phyloP scores from a whole-genome alignment of 2,113 vertebrate species.

The Stercorarius parasiticus region DNA sequence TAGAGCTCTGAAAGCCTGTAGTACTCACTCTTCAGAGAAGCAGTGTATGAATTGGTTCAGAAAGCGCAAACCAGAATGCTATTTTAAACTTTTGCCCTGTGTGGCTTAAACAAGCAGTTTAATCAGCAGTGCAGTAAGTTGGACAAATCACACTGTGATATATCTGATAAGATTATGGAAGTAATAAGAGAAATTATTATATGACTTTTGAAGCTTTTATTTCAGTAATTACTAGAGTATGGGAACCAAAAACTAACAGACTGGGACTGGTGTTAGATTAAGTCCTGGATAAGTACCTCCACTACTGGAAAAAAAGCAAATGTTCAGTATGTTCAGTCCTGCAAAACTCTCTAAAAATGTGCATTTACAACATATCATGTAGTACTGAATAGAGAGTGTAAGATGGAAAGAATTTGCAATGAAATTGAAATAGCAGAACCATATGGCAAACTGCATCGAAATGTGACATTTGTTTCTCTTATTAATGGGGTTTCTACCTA shows the following conservation, averaged over 20 bases:
- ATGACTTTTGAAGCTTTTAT: background rate
- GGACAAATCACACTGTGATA: background rate
- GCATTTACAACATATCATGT: background rate
- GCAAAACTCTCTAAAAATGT: conserved; percentile 1
- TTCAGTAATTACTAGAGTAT: background rate
- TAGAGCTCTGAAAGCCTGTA: background rate
- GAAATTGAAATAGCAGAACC: conserved; percentile 44
- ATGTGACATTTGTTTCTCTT: conserved; percentile 41
- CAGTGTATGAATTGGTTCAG: background rate
- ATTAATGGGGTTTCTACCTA: conserved; percentile 20
- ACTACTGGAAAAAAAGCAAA: background rate
- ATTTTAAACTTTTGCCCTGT: conserved; percentile 4
- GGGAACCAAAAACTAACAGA: background rate
- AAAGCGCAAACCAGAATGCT: background rate
- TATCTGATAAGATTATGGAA: background rate
- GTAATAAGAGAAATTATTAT: background rate
- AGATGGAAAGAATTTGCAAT: conserved; percentile 56
- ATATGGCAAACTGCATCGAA: conserved; percentile 43
- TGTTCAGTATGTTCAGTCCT: background rate
- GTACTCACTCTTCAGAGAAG: background rate
- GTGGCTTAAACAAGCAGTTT: background rate
- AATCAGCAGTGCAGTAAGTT: background rate
- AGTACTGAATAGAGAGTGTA: background rate
- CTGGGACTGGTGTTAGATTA: background rate
- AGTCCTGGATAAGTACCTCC: background rate